phyloP scores from a whole-genome alignment of 2,113 vertebrate species.

The Tragulus kanchil region DNA sequence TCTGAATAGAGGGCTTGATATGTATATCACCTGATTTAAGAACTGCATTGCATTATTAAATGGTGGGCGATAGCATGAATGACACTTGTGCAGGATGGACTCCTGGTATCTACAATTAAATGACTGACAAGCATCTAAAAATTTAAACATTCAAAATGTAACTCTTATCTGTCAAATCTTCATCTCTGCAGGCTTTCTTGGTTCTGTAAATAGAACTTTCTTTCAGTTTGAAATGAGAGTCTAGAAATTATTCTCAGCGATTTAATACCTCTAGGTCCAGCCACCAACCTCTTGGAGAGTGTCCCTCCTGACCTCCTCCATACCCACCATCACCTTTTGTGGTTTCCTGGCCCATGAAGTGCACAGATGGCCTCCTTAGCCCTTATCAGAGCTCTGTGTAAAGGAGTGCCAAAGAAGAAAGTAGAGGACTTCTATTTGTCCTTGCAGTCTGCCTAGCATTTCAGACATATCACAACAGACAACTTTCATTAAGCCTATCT shows the following conservation, averaged over 20 bases:
- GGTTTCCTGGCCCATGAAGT: background rate
- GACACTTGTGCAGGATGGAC: background rate
- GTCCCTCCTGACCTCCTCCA: background rate
- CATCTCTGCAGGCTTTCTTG: background rate
- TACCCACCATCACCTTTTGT: background rate
- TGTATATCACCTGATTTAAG: no score
- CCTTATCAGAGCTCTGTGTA: background rate
- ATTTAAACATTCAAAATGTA: background rate
- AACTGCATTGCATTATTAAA: background rate
- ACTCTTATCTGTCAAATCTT: background rate
- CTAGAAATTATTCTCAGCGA: background rate
- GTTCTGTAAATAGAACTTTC: background rate
- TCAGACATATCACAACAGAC: no score
- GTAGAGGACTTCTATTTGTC: background rate
- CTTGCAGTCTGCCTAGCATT: background rate
- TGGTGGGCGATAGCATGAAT: background rate
- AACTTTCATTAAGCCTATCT: background rate
- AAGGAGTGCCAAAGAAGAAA: background rate
- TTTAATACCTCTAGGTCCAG: background rate
- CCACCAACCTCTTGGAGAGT: background rate
- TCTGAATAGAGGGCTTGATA: background rate
- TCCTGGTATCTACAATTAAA: background rate
- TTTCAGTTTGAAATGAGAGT: background rate
- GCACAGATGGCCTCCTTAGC: accelerated
- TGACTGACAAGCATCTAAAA: background rate